Evolutionary conservation across 2,888 invertebrate genomes (phyloP), one percentile per base, ranked within the genome.

Genomic region (Thymelicus lineola): DNA sequence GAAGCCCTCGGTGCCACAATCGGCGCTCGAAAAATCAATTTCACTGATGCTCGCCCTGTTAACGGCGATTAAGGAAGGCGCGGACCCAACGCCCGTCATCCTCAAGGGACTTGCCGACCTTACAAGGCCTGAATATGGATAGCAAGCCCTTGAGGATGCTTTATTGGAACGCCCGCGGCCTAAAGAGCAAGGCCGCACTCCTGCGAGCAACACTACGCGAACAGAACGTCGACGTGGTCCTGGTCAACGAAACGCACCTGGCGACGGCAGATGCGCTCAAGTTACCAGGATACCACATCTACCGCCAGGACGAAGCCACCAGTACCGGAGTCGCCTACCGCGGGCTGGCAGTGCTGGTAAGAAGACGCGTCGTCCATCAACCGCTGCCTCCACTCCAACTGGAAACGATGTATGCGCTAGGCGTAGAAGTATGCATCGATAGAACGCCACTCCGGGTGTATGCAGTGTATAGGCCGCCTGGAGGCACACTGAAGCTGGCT

Each of bases 391-490:
- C 2, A 1, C 2, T 9, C 0, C 2, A 20, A 7, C 10, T 55
- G 9, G 15, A 14, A 3, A 7, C 69, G 0, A n/a, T 74, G 4
- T 57, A 69, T 35, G 69, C 73, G 36, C 63, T 73, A 7, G 76
- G 74, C 0, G 58, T 73, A 0, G 74, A 73, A 35, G 2, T 72
- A 0, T 9, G 46, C n/a, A 20, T 59, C 0, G 50, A 7, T 0
- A 62, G 61, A 0, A 17, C 5, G 1, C 53, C 69, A 6, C 38
- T 65, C 0, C 62, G 66, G 7, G 12, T 73, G 0, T 71, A 53
- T 7, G 73, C 74, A 6, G 17, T 65, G 0, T 74, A 76, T 61
- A 57, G 69, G 7, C 75, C 76, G 0, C 72, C 73, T 0, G 7
- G 10, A 4, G 9, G 6, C 14, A 28, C 0, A 0, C n/a, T 64